Evolutionary conservation across 1,140 invertebrate species (phyloP), one percentile per base, ranked within the genome.

Genomic region (Capitella teleta): DNA sequence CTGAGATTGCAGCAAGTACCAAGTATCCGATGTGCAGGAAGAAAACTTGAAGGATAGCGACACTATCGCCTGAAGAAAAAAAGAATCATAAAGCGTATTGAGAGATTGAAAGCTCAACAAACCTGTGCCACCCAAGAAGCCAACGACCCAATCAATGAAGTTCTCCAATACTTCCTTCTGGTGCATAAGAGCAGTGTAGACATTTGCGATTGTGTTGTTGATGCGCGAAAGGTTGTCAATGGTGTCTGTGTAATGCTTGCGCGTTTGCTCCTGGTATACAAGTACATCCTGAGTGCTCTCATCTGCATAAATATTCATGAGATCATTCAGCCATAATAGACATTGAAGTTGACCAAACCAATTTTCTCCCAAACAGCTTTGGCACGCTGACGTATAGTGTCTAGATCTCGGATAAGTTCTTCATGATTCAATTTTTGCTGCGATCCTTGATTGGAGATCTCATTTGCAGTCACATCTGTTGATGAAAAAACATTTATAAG

Each of bases 141-240:
- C 61, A 28, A 68, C 70, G 48, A 82, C 68, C 80, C 80, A 82
- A 18, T 66, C 63, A 2, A 82, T 63, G 41, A 63, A 60, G 16
- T 76, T 57, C 43, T 80, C 77, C 38, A 82, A 55, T 50, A 76
- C 72, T 25, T 56, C 34, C 36, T 70, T 65, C 57, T 79, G 78
- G 1, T 61, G 66, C 16, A 72, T 67, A 10, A 81, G 72, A 3
- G 80, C 53, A 47, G 69, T 56, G 59, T 76, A 72, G 19, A 82
- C 56, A 53, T 66, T 75, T 42, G 74, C 63, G 28, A 82, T 75
- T 0, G 79, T 81, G 16, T 61, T 55, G 56, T 82, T 82, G 28
- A 82, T 78, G 60, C 77, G 74, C n/a, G 67, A 56, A 2, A 83
- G 62, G 59, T 79, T 80, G n/a, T 73, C 57, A 30, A 81, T 63